Percentiles rank a stretch among this genome's conserved stretches.
Evolutionary conservation across 2,113 vertebrate genomes (phyloP).

Genomic region (Oryzias curvinotus): DNA sequence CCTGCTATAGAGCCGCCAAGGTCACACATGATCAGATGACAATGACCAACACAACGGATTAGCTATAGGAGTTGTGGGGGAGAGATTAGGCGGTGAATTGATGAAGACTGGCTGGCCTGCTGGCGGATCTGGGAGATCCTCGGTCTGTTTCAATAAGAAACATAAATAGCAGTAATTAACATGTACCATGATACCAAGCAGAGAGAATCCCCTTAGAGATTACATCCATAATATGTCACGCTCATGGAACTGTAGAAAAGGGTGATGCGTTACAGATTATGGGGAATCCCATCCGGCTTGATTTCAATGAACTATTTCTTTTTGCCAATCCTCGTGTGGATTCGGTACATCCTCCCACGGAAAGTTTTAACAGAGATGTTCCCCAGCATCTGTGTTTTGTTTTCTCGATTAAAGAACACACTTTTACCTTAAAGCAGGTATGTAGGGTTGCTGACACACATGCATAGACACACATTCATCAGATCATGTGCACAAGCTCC

Average conservation of each 20-base stretch:
- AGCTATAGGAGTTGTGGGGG: slow-evolving; percentile 60
- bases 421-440: slow-evolving; percentile 15
- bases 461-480: slow-evolving; percentile 3
- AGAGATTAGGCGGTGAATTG: slow-evolving; percentile 71
- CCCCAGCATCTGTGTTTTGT: slow-evolving; percentile 48
- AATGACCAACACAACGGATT: slow-evolving; percentile 73
- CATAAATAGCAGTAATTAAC: slow-evolving; percentile 74
- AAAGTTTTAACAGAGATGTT: slow-evolving; percentile 27
- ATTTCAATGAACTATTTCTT: slow-evolving; percentile 12
- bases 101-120: slow-evolving; percentile 54
- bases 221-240: slow-evolving; percentile 73
- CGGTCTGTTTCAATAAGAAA: slow-evolving; percentile 65
- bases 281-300: slow-evolving; percentile 9
- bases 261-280: slow-evolving; percentile 42
- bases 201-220: slow-evolving; percentile 76
- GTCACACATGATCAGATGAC: slow-evolving; percentile 74
- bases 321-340: slow-evolving; percentile 22
- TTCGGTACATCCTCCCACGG: background rate
- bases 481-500: slow-evolving; percentile 29
- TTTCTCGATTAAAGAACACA: slow-evolving; percentile 23
- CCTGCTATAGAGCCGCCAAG: slow-evolving; percentile 48
- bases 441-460: slow-evolving; percentile 5
- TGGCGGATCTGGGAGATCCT: slow-evolving; percentile 48
- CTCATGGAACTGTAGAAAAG: slow-evolving; percentile 67
- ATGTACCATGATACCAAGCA: slow-evolving; percentile 72